A percentile compares a stretch with the other conserved stretches of the same genome.
Conservation (phyloP, 64 coral and sea anemone species). For the Porites lutea region DNA sequence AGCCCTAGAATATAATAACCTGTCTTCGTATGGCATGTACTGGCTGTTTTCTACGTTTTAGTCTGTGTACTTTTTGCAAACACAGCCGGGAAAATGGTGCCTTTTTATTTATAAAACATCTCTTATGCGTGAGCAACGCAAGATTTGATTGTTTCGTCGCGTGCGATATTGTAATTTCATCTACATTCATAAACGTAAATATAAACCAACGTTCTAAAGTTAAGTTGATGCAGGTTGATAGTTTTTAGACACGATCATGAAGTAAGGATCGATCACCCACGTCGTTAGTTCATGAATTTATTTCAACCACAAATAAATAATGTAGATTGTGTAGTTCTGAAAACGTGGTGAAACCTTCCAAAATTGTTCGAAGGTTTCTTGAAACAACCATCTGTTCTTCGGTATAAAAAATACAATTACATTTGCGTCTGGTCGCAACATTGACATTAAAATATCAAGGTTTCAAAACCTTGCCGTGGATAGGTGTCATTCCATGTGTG, state of each 20-base stretch:
- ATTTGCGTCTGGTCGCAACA: background rate
- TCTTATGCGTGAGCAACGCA: background rate
- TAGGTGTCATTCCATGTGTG: background rate
- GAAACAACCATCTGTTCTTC: background rate
- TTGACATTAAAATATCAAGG: constrained; percentile 7
- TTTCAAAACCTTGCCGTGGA: background rate
- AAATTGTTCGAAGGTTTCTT: background rate
- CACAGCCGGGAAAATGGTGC: background rate
- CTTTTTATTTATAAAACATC: constrained; percentile 9
- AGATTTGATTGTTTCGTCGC: background rate
- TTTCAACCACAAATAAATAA: background rate
- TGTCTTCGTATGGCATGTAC: background rate
- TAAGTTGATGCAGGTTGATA: too few species aligned
- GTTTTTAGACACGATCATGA: background rate
- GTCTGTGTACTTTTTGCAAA: background rate
- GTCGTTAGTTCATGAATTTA: background rate
- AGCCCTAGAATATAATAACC: constrained; percentile 22
- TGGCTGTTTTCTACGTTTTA: background rate
- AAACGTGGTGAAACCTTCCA: background rate
- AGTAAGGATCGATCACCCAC: background rate
- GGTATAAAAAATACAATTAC: background rate
- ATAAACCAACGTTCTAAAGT: background rate
- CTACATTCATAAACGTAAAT: background rate
- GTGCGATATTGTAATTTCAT: background rate
- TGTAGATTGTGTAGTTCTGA: background rate